phyloP scores from a whole-genome alignment of 2,113 vertebrate genomes.

The Hippolais icterina region DNA sequence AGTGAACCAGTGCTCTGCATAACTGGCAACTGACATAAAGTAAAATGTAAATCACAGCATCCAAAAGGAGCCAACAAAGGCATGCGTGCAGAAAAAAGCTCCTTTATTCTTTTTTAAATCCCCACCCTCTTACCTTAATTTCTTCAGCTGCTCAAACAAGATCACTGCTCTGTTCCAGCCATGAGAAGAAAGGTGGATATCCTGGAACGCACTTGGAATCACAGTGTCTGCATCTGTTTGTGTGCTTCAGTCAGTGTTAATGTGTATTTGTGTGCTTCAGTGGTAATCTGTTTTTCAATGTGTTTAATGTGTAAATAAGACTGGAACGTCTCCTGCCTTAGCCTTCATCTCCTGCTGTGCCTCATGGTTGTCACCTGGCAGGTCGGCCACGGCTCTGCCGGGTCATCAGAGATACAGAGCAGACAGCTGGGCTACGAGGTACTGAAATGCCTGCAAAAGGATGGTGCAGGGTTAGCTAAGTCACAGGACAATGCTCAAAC shows the following conservation, averaged over 20 bases:
- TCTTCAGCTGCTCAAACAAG: not conserved
- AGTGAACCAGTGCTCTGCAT: not conserved
- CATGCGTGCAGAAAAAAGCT: accelerated
- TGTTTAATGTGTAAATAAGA: not conserved
- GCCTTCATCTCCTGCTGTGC: not conserved
- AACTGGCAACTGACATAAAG: not conserved
- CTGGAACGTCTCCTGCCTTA: not conserved
- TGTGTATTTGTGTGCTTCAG: not conserved
- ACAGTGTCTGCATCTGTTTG: not conserved
- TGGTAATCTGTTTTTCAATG: not conserved
- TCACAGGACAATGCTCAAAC: not conserved
- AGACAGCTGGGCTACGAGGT: accelerated
- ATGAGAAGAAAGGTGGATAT: accelerated
- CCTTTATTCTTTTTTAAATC: not conserved
- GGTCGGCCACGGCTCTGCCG: accelerated
- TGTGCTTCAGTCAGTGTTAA: not conserved
- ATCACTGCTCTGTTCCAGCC: accelerated
- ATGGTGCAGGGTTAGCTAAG: not conserved
- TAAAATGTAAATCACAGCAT: not conserved
- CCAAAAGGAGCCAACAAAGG: not conserved
- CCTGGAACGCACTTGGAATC: not conserved
- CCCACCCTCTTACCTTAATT: not conserved
- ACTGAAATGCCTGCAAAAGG: not conserved
- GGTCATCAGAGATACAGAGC: not conserved
- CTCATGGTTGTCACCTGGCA: not conserved